Evolutionary conservation across 2,797 vertebrate species (phyloP).

Genomic region (Sandelia bainsii): DNA sequence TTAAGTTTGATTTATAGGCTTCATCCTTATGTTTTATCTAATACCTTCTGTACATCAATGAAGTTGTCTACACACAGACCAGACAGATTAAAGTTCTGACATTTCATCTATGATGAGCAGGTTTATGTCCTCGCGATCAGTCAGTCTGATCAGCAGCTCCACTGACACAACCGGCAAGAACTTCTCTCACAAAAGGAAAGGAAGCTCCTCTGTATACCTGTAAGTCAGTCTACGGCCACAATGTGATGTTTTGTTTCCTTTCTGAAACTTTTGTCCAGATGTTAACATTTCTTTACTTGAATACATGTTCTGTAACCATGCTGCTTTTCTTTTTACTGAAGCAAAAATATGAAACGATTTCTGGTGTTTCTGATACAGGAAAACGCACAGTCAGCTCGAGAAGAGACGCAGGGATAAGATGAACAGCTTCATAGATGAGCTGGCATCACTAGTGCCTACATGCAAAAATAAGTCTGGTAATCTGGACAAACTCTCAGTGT

Average conservation of each 20-base stretch:
- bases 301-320: background rate
- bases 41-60: background rate
- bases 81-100: background rate
- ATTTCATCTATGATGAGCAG: background rate
- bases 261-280: background rate
- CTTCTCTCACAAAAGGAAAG: conserved; percentile 3
- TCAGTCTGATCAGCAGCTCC: background rate
- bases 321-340: background rate
- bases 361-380: conserved; percentile 74
- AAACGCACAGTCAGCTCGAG: conserved; percentile 92
- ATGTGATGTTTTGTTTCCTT: background rate
- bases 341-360: background rate
- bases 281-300: background rate
- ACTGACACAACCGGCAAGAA: background rate
- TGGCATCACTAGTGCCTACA: conserved; percentile 90
- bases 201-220: background rate
- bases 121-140: background rate
- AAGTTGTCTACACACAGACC: background rate
- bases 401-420: conserved; percentile 92
- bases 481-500: conserved; percentile 14
- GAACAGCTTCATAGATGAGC: conserved; percentile 93
- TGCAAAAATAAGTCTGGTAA: conserved; percentile 88
- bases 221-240: background rate
- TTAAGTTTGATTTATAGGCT: background rate
- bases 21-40: background rate